A percentile compares a stretch with the other conserved stretches of the same genome.
phyloP scores from a whole-genome alignment of 1,140 invertebrate genomes.

The Drosophila asahinai region DNA sequence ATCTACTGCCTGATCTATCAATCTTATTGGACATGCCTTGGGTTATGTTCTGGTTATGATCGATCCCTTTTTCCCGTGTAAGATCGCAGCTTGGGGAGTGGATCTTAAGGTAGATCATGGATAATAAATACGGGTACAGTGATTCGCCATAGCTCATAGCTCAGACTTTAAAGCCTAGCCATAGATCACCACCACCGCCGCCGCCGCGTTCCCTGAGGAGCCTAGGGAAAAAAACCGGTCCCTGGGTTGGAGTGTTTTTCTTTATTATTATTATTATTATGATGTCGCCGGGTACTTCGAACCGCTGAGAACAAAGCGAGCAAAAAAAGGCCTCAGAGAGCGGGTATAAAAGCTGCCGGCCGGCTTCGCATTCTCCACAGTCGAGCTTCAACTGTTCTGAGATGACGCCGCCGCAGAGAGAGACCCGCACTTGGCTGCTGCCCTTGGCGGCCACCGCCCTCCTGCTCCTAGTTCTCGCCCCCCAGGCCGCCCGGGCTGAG shows the following conservation, averaged over 20 bases:
- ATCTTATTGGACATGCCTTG: neutral
- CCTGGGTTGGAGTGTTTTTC: conserved; percentile 7
- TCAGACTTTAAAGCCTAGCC: neutral
- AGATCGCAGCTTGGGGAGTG: no score
- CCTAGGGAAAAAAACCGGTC: conserved; percentile 16
- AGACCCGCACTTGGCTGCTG: conserved; percentile 31
- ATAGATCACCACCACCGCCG: conserved; percentile 1
- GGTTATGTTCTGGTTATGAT: conserved; percentile 1
- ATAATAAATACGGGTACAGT: no score
- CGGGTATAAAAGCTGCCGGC: conserved; percentile 65
- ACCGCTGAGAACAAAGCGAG: conserved; percentile 19
- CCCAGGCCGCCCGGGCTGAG: conserved; percentile 30
- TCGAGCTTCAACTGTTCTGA: conserved; percentile 50
- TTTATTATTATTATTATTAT: conserved; percentile 18
- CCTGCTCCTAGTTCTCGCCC: conserved; percentile 1
- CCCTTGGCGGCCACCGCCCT: conserved; percentile 24
- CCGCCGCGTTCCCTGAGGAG: conserved; percentile 1
- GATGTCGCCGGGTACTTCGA: conserved; percentile 4
- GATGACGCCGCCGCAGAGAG: conserved; percentile 30
- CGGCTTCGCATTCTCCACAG: conserved; percentile 60
- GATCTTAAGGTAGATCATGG: conserved; percentile 41
- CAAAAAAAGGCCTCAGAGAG: conserved; percentile 21
- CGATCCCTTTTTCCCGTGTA: neutral
- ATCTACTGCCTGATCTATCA: no score
- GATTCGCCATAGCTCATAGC: conserved; percentile 6